Base-by-base conservation (phyloP, 1,140 invertebrate species). In the Brachionus rotundiformis region DNA sequence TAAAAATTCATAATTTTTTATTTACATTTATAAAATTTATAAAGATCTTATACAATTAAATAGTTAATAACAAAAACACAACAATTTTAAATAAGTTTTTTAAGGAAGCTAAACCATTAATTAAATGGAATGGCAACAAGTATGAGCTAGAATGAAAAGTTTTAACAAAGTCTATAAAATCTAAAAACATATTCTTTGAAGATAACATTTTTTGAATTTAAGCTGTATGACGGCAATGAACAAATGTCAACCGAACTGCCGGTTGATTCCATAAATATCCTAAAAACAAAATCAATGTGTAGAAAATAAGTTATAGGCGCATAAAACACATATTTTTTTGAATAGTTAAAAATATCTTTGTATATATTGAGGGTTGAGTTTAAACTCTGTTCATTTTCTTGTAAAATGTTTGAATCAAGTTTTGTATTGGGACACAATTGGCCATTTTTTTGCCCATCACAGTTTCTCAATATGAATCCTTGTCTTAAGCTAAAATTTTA, bases 221-320 rank as follows among this genome's bases (percentile, higher is more conserved):
- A 31, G 11, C 8, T 44, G 8, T 41, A 44, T 11, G 65, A 71
- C 5, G 36, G 36, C 19, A 73, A 5, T 2, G 68, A 41, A 73
- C 68, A 73, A 25, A 73, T 29, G 41, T 73, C 68, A 16, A 73
- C 47, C 19, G 47, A 44, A 13, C 23, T 31, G 4, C n/a, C 19
- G 27, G 19, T 41, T 7, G 33, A 25, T 19, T 73, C 68, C 39
- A 73, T 44, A 8, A 31, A 41, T 16, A 41, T 73, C n/a, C 68
- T 36, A 73, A 73, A 73, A 13, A 44, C 68, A 73, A 73, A 73
- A 44, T 73, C 68, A 11, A 73, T 44, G 10, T 73, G 68, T 19
- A 73, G 27, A 73, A 73, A 73, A 44, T 73, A 73, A n/a, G 68
- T 73, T 47, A 73, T 73, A 25, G 68, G 68, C 36, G 68, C 68